These are phyloP conservation scores for Eudyptes chrysolophus DNA, from an alignment of 2,113 vertebrate genomes.

Conservation along the genomic window DNA sequence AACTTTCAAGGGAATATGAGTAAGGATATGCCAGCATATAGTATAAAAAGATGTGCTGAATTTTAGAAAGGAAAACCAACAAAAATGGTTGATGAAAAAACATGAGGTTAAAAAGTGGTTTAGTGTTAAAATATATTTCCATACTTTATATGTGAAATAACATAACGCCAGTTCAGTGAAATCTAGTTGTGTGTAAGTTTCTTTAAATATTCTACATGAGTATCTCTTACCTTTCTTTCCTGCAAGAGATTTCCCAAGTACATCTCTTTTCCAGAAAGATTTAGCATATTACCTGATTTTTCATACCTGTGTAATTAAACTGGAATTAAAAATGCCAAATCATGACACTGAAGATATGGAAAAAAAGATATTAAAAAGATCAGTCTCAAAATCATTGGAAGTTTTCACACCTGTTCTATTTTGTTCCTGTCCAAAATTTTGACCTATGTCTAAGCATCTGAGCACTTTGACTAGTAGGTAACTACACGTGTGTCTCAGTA, in stretches of 20 bases:
- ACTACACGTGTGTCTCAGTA: not conserved
- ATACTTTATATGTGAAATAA: slow-evolving; percentile 20
- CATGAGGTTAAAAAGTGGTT: not conserved
- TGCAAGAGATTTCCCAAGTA: not conserved
- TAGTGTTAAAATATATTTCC: not conserved
- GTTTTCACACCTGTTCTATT: not conserved
- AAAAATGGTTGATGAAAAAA: not conserved
- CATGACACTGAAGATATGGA: not conserved
- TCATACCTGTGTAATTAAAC: not conserved
- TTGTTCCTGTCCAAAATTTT: not conserved
- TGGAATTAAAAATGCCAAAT: slow-evolving; percentile 5
- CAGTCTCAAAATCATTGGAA: not conserved
- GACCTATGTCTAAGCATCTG: not conserved
- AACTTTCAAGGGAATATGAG: not conserved
- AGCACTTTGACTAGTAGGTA: not conserved
- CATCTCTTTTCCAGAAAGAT: slow-evolving; percentile 8
- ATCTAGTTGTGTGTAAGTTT: not conserved
- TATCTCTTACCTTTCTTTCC: not conserved
- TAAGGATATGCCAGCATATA: not conserved
- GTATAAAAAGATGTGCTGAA: not conserved
- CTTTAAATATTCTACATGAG: not conserved
- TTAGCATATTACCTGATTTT: slow-evolving; percentile 8
- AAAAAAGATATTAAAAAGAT: not conserved
- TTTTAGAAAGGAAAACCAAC: not conserved
- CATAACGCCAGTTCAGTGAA: not conserved